Evolutionary conservation across 2,888 invertebrate species (phyloP).

Genomic region (Xestia rhomboidea): DNA sequence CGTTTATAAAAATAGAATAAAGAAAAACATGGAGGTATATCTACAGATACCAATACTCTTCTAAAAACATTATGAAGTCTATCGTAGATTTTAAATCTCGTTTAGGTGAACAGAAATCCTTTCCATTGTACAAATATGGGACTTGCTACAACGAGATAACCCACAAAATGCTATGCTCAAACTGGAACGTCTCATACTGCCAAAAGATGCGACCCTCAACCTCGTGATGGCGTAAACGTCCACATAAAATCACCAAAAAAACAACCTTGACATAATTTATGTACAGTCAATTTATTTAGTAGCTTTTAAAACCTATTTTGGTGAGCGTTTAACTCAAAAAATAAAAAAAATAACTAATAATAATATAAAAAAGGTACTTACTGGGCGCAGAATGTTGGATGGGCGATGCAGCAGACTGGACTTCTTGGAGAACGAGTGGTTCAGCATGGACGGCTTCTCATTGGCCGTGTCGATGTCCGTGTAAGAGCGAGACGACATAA

Average conservation of each 20-base stretch:
- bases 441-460: slow-evolving; percentile 91
- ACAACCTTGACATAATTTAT: background rate
- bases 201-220: background rate
- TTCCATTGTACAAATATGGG: background rate
- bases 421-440: slow-evolving; percentile 89
- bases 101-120: background rate
- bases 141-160: background rate
- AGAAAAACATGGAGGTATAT: background rate
- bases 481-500: slow-evolving; percentile 77
- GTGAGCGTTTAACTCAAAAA: slow-evolving; percentile 10
- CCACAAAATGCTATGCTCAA: background rate
- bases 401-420: slow-evolving; percentile 92
- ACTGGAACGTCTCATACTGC: background rate
- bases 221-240: background rate
- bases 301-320: background rate
- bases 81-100: background rate
- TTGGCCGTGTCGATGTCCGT: slow-evolving; percentile 86
- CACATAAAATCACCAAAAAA: slow-evolving; percentile 10
- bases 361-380: slow-evolving; percentile 82
- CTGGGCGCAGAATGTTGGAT: slow-evolving; percentile 92
- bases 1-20: background rate
- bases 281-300: background rate
- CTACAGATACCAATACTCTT: background rate
- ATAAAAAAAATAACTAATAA: background rate
- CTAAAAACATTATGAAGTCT: background rate